Evolutionary conservation across 2,113 vertebrate species (phyloP).

Genomic region (Ictalurus punctatus): DNA sequence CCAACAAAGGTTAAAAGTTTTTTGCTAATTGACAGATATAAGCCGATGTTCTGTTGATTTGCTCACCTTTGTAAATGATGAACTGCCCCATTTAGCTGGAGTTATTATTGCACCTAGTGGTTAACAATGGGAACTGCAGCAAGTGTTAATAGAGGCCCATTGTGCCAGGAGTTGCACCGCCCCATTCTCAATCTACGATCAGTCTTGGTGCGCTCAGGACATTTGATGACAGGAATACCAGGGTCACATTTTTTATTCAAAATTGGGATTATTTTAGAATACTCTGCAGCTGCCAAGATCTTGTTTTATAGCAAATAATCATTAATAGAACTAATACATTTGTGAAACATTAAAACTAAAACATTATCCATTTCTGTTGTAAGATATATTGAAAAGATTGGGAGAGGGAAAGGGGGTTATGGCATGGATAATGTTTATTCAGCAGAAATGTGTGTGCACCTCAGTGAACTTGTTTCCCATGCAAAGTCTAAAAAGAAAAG

Average conservation of each 20-base stretch:
- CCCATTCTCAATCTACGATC: background rate
- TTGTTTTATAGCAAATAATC: background rate
- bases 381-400: background rate
- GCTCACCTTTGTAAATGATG: background rate
- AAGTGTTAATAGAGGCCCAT: background rate
- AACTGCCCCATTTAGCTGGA: background rate
- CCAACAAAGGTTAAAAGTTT: background rate
- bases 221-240: background rate
- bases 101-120: background rate
- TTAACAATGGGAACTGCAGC: background rate
- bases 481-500: no score
- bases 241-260: no score
- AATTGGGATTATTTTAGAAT: background rate
- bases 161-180: background rate
- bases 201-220: background rate
- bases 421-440: background rate
- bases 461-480: background rate
- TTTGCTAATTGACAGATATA: background rate
- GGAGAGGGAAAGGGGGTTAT: background rate
- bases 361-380: background rate
- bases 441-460: background rate
- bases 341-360: no score
- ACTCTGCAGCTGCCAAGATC: background rate
- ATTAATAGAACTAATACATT: background rate
- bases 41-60: background rate